Base-by-base conservation (phyloP, 1,140 invertebrate species). In the Eriocheir sinensis region DNA sequence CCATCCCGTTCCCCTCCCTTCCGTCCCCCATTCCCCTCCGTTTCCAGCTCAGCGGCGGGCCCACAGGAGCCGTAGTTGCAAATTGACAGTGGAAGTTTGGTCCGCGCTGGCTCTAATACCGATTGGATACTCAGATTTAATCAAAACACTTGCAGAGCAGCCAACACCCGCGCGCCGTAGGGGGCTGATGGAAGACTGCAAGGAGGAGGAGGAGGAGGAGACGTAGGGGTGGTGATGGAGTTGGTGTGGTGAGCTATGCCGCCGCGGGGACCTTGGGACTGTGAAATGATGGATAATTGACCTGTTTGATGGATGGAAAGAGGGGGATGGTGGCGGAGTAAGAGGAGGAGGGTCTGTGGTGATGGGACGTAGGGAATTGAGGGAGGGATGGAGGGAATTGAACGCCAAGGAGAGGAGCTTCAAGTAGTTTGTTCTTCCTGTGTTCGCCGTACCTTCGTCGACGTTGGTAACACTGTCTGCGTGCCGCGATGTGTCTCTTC, bases 91-190 rank as follows among this genome's bases (percentile, higher is more conserved):
- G 79, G 79, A 85, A 85, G 44, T 92, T 85, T 34, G 41, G 30
- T 38, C 80, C 30, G 91, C 17, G 38, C 48, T 12, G 80, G 80
- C 80, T 36, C 80, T 92, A 92, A 92, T 92, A 80, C 80, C 79
- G 91, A 92, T 92, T 92, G 91, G 91, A 92, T 92, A 92, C 38
- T 83, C 38, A 38, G 86, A 89, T 89, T 89, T 89, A 89, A 89
- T 89, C 86, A 89, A 89, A 89, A 41, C 40, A 48, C 86, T 38
- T 32, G 40, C 21, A 48, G 86, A 38, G 86, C 44, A 32, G 21
- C 60, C 60, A 72, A 72, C 60, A 72, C 60, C 86, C 38, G 44
- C 8, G 21, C 86, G 86, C 86, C 8, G 44, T 30, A 48, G 86
- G 40, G 40, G 86, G 60, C 27, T 72, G 60, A 72, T 72, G 60